Evolutionary conservation across 2,888 invertebrate genomes (phyloP).

Genomic region (Rotaria sp.): DNA sequence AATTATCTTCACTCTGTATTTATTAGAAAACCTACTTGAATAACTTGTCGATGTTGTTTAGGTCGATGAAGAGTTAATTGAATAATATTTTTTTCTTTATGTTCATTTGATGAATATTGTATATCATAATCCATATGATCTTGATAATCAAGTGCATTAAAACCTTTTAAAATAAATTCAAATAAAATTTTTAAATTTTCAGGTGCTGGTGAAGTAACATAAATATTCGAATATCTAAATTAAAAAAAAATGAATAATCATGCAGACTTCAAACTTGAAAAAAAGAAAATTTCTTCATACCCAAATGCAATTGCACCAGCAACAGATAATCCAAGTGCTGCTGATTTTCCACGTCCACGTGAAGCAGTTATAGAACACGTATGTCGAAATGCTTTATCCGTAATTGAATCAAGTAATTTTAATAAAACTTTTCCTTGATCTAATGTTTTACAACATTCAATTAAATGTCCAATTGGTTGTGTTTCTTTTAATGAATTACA

Average conservation of each 20-base stretch:
- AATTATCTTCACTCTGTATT: no score
- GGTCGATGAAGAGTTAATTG: slow-evolving; percentile 75
- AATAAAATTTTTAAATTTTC: slow-evolving; percentile 95
- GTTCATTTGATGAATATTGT: slow-evolving; percentile 81
- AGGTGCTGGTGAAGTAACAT: slow-evolving; percentile 92
- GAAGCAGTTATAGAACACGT: slow-evolving; percentile 91
- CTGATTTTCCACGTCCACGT: slow-evolving; percentile 94
- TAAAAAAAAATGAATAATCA: slow-evolving; percentile 62
- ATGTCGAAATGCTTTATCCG: slow-evolving; percentile 77
- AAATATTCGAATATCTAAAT: slow-evolving; percentile 68
- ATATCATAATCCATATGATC: slow-evolving; percentile 91
- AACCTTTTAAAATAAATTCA: slow-evolving; percentile 88
- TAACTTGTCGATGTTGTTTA: slow-evolving; percentile 78
- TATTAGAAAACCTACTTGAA: slow-evolving; percentile 63
- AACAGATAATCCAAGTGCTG: slow-evolving; percentile 84
- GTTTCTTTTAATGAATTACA: slow-evolving; percentile 78
- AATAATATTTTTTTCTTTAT: slow-evolving; percentile 71
- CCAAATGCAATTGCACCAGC: slow-evolving; percentile 61
- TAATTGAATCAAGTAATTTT: slow-evolving; percentile 85
- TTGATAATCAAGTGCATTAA: slow-evolving; percentile 82
- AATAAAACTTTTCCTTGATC: slow-evolving; percentile 84
- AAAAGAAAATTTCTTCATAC: slow-evolving; percentile 43
- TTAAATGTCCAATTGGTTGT: slow-evolving; percentile 79
- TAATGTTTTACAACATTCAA: slow-evolving; percentile 79
- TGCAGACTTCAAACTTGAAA: slow-evolving; percentile 48